Percentiles rank a stretch among this genome's conserved stretches.
These are phyloP conservation scores for Dicaeum eximium DNA, from an alignment of 2,113 vertebrate genomes.

Conservation along the genomic window DNA sequence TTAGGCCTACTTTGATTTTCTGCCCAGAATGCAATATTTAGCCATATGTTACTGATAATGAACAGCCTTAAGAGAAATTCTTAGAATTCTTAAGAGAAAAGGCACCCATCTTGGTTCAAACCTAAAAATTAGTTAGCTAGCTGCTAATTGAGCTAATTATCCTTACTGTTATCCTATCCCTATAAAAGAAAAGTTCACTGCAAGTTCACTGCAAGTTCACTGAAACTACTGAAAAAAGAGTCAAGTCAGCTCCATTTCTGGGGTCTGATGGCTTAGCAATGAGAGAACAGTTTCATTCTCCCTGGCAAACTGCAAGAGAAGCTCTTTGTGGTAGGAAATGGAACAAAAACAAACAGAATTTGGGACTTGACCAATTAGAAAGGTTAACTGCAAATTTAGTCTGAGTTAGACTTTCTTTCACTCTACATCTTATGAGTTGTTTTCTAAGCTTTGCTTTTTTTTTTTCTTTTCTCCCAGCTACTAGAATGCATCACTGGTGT, in stretches of 20 bases:
- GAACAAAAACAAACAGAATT: not conserved
- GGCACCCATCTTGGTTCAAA: not conserved
- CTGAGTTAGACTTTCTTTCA: not conserved
- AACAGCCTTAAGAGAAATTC: not conserved
- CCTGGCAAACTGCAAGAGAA: not conserved
- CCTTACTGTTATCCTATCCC: not conserved
- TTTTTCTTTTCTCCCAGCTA: too few relatives aligned
- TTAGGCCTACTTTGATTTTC: not conserved
- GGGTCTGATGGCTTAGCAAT: not conserved
- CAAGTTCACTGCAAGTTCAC: not conserved
- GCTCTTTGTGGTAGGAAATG: not conserved
- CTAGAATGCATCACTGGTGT: not conserved
- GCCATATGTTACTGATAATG: not conserved
- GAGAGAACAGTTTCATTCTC: not conserved
- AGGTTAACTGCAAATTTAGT: not conserved
- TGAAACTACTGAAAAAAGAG: not conserved
- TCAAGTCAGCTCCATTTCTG: not conserved
- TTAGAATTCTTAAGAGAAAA: not conserved
- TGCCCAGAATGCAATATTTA: not conserved
- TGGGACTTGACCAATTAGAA: not conserved
- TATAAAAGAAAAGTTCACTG: not conserved
- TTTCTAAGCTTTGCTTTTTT: not conserved
- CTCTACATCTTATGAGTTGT: accelerated
- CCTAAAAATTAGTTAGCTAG: not conserved
- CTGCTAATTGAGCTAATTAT: not conserved